These are phyloP conservation scores for Phrixothrix hirtus DNA, from an alignment of 2,888 invertebrate species.

Conservation along the genomic window DNA sequence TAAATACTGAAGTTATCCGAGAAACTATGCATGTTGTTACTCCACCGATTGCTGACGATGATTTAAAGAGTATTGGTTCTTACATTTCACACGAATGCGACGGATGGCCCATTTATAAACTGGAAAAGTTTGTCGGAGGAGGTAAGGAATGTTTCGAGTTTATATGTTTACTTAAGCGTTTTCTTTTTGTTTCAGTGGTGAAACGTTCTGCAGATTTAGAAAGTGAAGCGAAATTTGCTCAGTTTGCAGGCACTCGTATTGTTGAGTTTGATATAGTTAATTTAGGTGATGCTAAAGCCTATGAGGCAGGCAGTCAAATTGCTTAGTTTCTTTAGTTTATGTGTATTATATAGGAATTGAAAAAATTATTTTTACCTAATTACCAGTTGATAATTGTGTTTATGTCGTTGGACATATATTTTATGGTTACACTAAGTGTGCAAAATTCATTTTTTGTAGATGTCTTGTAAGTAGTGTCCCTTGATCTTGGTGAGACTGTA, in stretches of 20 bases:
- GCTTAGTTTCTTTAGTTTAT: constrained; percentile 11
- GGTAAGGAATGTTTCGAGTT: constrained; percentile 63
- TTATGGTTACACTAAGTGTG: too few relatives aligned
- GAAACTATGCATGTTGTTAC: constrained; percentile 75
- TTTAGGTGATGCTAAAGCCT: constrained; percentile 60
- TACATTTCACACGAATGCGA: constrained; percentile 74
- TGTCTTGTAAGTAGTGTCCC: background rate
- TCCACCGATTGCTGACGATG: constrained; percentile 64
- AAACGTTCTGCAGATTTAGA: constrained; percentile 54
- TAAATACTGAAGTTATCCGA: constrained; percentile 77
- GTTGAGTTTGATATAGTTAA: constrained; percentile 76
- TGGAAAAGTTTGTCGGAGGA: constrained; percentile 68
- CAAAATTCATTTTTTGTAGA: background rate
- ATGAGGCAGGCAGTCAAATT: constrained; percentile 11
- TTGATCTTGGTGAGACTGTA: too few relatives aligned
- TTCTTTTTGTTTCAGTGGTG: constrained; percentile 46
- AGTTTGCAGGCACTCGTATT: constrained; percentile 76
- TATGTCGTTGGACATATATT: too few relatives aligned
- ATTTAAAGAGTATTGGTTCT: constrained; percentile 66
- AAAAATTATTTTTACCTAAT: too few relatives aligned
- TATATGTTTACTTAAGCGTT: too few relatives aligned
- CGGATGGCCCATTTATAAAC: constrained; percentile 71
- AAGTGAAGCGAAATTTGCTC: constrained; percentile 67
- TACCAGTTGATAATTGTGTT: too few relatives aligned
- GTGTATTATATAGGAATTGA: constrained; percentile 1